These are phyloP conservation scores for Pocota personata DNA, from an alignment of 2,888 invertebrate species.

Conservation along the genomic window DNA sequence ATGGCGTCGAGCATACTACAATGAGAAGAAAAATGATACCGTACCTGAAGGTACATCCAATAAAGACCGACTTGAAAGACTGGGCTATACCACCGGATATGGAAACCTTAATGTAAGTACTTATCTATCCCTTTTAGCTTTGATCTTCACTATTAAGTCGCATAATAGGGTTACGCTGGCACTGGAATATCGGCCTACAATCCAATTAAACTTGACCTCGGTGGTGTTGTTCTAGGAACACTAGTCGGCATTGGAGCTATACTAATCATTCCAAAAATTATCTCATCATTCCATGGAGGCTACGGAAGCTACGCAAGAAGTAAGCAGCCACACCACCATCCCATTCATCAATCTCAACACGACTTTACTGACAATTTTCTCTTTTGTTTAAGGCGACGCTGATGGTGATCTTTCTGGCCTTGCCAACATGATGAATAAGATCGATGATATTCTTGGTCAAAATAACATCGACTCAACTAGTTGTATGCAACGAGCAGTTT, in stretches of 20 bases:
- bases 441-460: conserved; percentile 87
- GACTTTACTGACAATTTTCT: neutral
- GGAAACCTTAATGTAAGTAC: conserved; percentile 79
- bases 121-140: neutral
- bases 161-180: conserved; percentile 81
- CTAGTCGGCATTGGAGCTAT: conserved; percentile 92
- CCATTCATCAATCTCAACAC: conserved; percentile 1
- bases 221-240: conserved; percentile 91
- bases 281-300: conserved; percentile 88
- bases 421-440: conserved; percentile 86
- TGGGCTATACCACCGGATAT: conserved; percentile 82
- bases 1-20: conserved; percentile 79
- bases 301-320: conserved; percentile 87
- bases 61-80: conserved; percentile 81
- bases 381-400: conserved; percentile 83
- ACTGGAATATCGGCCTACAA: conserved; percentile 86
- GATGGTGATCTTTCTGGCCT: conserved; percentile 85
- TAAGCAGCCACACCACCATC: conserved; percentile 74
- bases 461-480: conserved; percentile 89
- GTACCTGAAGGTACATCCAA: conserved; percentile 75
- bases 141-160: neutral
- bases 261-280: conserved; percentile 90
- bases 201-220: conserved; percentile 91
- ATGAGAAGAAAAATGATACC: conserved; percentile 79
- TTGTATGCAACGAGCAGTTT: conserved; percentile 88